Conservation (phyloP, 2,797 vertebrate genomes). For the Austrolebias charrua region DNA sequence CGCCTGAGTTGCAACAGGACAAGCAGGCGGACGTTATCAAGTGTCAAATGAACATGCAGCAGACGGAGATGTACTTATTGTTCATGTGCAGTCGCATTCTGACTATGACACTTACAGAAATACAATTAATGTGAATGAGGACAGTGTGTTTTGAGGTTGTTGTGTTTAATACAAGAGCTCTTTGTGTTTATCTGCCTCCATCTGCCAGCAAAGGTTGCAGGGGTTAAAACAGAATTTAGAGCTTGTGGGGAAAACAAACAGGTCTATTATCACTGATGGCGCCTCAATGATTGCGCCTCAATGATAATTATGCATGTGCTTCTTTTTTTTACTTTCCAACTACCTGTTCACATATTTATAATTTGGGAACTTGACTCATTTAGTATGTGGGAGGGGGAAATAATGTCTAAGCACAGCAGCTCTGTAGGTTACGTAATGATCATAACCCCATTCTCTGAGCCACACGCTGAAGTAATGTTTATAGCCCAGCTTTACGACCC, state of each 20-base stretch:
- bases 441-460: constrained; percentile 18
- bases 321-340: neutral
- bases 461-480: constrained; percentile 19
- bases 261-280: constrained; percentile 44
- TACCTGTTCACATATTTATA: constrained; percentile 39
- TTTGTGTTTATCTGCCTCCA: constrained; percentile 38
- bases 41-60: constrained; percentile 45
- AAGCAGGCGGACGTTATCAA: constrained; percentile 25
- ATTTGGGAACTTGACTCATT: constrained; percentile 36
- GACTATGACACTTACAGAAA: constrained; percentile 1
- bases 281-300: constrained; percentile 16
- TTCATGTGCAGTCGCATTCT: neutral
- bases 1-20: constrained; percentile 20
- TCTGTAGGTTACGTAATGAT: constrained; percentile 50
- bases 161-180: constrained; percentile 25
- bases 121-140: constrained; percentile 12
- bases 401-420: constrained; percentile 27
- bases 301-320: constrained; percentile 43
- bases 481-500: constrained; percentile 38
- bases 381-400: constrained; percentile 47
- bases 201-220: constrained; percentile 42
- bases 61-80: neutral
- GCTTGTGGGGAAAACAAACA: constrained; percentile 52
- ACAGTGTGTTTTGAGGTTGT: constrained; percentile 19
- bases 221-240: constrained; percentile 48